Conservation (phyloP, 2,888 invertebrate genomes). For the Leistus spinibarbis region DNA sequence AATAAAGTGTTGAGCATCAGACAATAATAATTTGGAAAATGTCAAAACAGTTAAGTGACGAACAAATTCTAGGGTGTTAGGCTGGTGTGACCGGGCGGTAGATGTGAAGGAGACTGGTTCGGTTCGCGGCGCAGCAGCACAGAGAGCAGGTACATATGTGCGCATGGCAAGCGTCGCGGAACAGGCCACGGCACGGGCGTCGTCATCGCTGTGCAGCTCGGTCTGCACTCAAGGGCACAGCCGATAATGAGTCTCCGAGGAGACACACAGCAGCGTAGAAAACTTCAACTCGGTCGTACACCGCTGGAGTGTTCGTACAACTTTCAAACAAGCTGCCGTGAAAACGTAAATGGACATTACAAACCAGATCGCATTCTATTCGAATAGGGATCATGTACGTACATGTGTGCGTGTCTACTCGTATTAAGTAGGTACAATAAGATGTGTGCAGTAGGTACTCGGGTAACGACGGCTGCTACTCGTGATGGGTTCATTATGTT, state of each 20-base stretch:
- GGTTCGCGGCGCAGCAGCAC: not conserved
- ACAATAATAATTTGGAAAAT: not conserved
- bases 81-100: not conserved
- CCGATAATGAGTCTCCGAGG: slow-evolving; percentile 4
- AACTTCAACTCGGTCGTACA: not conserved
- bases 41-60: too few species aligned
- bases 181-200: not conserved
- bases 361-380: not conserved
- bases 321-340: not conserved
- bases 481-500: not conserved
- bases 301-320: not conserved
- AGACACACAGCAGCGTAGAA: not conserved
- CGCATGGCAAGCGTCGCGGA: not conserved
- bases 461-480: too few species aligned
- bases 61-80: not conserved
- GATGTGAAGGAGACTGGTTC: not conserved
- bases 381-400: not conserved
- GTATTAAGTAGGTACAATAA: not conserved
- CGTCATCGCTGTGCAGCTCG: not conserved
- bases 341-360: not conserved
- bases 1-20: not conserved
- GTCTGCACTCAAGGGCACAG: slow-evolving; percentile 8
- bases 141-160: not conserved
- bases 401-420: not conserved
- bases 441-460: not conserved